Base-by-base conservation (phyloP, 1,140 invertebrate species). In the Drosophila erecta region DNA sequence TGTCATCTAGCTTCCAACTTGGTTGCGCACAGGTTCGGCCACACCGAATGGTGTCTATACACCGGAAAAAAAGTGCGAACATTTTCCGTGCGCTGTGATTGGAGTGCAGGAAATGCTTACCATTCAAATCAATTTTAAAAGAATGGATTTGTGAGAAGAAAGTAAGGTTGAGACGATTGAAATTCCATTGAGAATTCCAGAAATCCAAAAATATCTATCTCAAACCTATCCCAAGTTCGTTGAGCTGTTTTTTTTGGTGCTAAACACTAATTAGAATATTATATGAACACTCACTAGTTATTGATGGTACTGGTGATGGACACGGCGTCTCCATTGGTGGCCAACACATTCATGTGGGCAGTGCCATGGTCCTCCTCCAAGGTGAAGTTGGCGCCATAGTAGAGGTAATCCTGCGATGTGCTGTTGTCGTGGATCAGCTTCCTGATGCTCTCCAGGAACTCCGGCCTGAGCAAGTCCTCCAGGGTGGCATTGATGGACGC, bases 281-380 rank as follows among this genome's bases (percentile, higher is more conserved):
- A 8, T 30, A 30, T 30, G 8, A 3, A 30, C 8, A 94, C 96
- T 95, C 95, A 99, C 98, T 97, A 96, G 58, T 94, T 94, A 93
- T 99, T 99, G 14, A 99, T 95, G 22, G 97, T 98, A 79, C 97
- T 97, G 2, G 98, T 99, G 14, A 97, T 95, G 7, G 97, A 95
- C 3, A 99, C 96, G 4, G 98, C 98, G 93, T 98, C 97, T 0
- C 98, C 98, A 92, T 98, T 95, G 6, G 94, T 93, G 14, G 95
- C 96, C 41, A 99, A 93, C n/a, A 99, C 95, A 3, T 96, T 97
- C 60, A 99, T 94, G 91, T 99, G 98, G 0, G 98, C 95, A 1
- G 98, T 99, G 33, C 98, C 98, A 64, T 96, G 94, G 92, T 98
- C 96, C 12, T 95, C 93, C 5, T 93, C 74, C 10, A 91, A 91